These are phyloP conservation scores for Nyctalus aviator DNA, from an alignment of 2,797 vertebrate genomes.

Conservation along the genomic window DNA sequence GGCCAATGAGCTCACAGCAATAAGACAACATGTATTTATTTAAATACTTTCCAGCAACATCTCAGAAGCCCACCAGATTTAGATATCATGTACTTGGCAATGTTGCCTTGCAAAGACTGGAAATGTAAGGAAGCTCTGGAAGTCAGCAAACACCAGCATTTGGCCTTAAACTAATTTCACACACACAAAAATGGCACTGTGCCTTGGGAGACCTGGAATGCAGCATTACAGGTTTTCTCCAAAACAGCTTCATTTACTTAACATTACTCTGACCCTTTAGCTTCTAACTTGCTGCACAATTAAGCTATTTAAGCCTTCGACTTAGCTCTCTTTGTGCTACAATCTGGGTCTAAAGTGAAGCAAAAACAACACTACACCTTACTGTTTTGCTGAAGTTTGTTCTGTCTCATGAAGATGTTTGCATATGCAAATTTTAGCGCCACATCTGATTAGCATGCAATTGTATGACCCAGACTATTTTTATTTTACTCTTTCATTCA, in stretches of 20 bases:
- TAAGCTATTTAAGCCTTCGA: constrained; percentile 75
- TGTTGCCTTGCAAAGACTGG: constrained; percentile 55
- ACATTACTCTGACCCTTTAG: constrained; percentile 79
- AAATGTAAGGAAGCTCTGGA: constrained; percentile 66
- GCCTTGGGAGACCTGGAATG: constrained; percentile 79
- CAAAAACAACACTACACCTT: constrained; percentile 64
- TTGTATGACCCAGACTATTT: constrained; percentile 6
- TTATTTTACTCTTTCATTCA: constrained; percentile 42
- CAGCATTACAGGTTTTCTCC: constrained; percentile 79
- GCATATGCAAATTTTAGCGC: constrained; percentile 44
- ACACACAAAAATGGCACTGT: constrained; percentile 73
- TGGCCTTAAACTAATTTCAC: constrained; percentile 74
- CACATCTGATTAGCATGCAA: constrained; percentile 43
- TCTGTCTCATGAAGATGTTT: constrained; percentile 49
- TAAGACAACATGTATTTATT: constrained; percentile 28
- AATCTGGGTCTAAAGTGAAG: constrained; percentile 65
- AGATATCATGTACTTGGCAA: neutral
- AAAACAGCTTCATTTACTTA: constrained; percentile 83
- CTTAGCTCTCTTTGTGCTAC: constrained; percentile 65
- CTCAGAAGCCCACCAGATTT: constrained; percentile 54
- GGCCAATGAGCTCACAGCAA: constrained; percentile 30
- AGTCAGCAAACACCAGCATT: constrained; percentile 68
- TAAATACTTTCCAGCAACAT: constrained; percentile 60
- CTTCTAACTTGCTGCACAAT: constrained; percentile 77
- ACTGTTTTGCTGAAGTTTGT: constrained; percentile 50